Percentiles rank a stretch among this genome's conserved stretches.
Evolutionary conservation across 2,113 vertebrate genomes (phyloP).

Genomic region (Cheirogaleus medius): DNA sequence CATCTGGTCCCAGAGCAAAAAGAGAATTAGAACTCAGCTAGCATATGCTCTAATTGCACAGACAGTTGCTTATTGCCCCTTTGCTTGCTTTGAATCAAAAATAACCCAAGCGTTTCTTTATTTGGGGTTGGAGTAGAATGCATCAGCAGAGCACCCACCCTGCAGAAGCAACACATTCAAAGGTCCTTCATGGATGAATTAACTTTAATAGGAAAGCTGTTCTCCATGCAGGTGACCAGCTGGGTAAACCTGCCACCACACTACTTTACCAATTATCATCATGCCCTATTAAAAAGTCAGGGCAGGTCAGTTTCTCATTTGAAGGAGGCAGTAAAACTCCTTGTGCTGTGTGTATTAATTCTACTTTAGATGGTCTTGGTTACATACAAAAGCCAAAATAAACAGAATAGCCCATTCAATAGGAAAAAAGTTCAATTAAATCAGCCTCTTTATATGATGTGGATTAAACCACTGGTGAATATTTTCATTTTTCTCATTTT

Average conservation of each 20-base stretch:
- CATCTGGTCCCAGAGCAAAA: slow-evolving; percentile 46
- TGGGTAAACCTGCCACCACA: slow-evolving; percentile 53
- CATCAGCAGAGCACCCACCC: slow-evolving; percentile 16
- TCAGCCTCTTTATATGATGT: background rate
- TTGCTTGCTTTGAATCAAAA: slow-evolving; percentile 73
- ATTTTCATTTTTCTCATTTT: background rate
- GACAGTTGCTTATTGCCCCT: slow-evolving; percentile 53
- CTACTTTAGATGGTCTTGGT: background rate
- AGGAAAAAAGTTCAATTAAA: background rate
- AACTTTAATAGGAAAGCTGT: slow-evolving; percentile 69
- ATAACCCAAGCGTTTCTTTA: slow-evolving; percentile 60
- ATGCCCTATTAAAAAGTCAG: slow-evolving; percentile 41
- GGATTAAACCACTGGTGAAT: background rate
- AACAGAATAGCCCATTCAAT: background rate
- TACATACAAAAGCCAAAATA: slow-evolving; percentile 17
- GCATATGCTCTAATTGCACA: slow-evolving; percentile 36
- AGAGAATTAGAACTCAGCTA: slow-evolving; percentile 39
- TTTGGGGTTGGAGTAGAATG: slow-evolving; percentile 41
- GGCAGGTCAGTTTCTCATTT: slow-evolving; percentile 25
- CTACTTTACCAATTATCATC: slow-evolving; percentile 42
- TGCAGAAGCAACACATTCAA: slow-evolving; percentile 34
- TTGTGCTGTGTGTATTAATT: slow-evolving; percentile 3
- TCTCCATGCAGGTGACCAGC: slow-evolving; percentile 63
- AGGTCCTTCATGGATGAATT: slow-evolving; percentile 73
- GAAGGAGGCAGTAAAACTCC: slow-evolving; percentile 39